These are phyloP conservation scores for Phengaris alcon DNA, from an alignment of 2,888 invertebrate species.

Conservation along the genomic window DNA sequence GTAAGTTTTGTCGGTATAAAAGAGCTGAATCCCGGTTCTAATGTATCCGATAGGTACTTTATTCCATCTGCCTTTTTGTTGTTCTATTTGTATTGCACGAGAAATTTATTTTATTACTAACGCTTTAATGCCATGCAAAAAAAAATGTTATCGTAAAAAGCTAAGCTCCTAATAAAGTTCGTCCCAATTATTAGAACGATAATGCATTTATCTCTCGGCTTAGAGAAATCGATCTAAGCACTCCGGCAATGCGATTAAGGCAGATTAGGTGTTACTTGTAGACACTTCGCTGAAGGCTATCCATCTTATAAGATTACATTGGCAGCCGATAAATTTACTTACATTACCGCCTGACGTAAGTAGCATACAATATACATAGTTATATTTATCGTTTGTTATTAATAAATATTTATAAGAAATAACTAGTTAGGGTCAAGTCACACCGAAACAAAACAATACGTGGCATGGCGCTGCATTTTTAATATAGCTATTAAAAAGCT, in stretches of 20 bases:
- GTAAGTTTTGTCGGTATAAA: not conserved
- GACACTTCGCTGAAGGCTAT: conserved; percentile 26
- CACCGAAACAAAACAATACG: too few relatives aligned
- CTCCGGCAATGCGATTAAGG: conserved; percentile 18
- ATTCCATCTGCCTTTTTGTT: too few relatives aligned
- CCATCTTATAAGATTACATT: conserved; percentile 25
- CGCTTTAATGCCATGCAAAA: too few relatives aligned
- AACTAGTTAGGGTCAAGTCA: too few relatives aligned
- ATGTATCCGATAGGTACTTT: too few relatives aligned
- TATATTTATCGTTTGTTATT: not conserved
- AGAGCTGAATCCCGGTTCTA: too few relatives aligned
- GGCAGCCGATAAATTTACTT: conserved; percentile 19
- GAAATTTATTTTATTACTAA: too few relatives aligned
- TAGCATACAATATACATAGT: not conserved
- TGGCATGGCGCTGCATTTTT: too few relatives aligned
- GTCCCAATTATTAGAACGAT: not conserved
- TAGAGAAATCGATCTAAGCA: conserved; percentile 14
- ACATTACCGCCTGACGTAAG: not conserved
- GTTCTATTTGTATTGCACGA: too few relatives aligned
- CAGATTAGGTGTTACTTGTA: conserved; percentile 20
- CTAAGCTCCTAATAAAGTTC: not conserved
- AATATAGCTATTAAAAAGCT: too few relatives aligned
- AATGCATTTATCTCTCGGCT: conserved; percentile 19
- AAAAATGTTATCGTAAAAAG: not conserved
- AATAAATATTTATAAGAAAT: too few relatives aligned